Evolutionary conservation across 2,888 invertebrate genomes (phyloP), one percentile per base, ranked within the genome.

Genomic region (Dione vanillae): DNA sequence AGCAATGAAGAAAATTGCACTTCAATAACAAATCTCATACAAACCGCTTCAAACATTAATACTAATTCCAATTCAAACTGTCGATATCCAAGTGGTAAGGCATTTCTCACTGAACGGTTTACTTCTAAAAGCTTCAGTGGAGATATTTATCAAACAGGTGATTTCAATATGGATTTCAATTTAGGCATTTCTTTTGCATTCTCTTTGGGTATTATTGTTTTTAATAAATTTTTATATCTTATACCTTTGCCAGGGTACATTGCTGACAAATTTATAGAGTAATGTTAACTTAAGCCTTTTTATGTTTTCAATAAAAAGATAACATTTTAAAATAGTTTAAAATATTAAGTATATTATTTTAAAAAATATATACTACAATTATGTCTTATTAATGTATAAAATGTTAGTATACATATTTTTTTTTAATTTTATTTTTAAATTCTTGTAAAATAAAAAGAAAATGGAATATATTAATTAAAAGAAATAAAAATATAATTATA

Each of bases 181-280:
- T 94, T 98, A 68, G 96, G 97, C 0, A 95, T 97, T 37, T 96
- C 97, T 0, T 96, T 97, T 75, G 97, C 97, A 0, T 98, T 98
- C 81, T 96, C 97, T 0, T 90, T 96, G 0, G 97, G 97, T 0
- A 94, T 97, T 77, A 96, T 97, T 74, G 94, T 97, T 59, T 94
- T 98, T 7, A 98, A 98, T 84, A 96, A 97, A 85, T 95, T 98
- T 73, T 90, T 98, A 66, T 98, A 98, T 87, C 90, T 98, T 56
- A 94, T 98, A 78, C 98, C 98, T 0, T 87, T 98, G 78, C 98
- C 98, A 0, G 95, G 96, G 43, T 97, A 96, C 82, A 94, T 98
- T 14, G 97, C 97, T 81, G 96, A 96, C 74, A 98, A 98, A 89
- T 98, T 98, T 90, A 95, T 97, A 82, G 97, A 97, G 82, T 92